Base-by-base conservation (phyloP, 92 coral and sea anemone species). In the Plumapathes pennacea region DNA sequence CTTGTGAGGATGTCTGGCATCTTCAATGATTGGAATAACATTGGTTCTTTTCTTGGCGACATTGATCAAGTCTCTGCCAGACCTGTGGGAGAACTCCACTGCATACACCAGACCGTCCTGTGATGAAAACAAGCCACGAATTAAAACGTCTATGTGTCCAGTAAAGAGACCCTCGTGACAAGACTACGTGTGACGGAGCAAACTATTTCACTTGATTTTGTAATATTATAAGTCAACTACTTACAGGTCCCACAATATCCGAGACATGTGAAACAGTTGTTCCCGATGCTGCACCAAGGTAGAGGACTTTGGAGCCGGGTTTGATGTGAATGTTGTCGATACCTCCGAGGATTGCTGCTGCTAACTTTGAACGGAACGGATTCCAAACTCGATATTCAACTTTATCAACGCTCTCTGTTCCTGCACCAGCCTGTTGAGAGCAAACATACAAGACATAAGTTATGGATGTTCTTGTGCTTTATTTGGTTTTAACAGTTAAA, bases 231-330 rank as follows among this genome's bases (percentile, higher is more conserved):
- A 11, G 0, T 3, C 1, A 54, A 20, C 2, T 1, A 71, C 99
- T 80, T 69, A 94, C 99, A 5, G 96, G 96, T 62, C 99, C 99
- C 27, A 94, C 99, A 64, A 94, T 70, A 33, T 94, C 99, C 0
- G 99, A 94, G 45, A 94, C 99, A 51, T 94, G 99, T 2, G 99
- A 94, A 18, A 94, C 99, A 5, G 99, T 94, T 19, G 99, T 94
- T 53, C 99, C 99, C 18, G 99, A 94, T n/a, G 99, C 99, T 4
- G 99, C 99, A 25, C 99, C 99, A 39, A 94, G 96, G 65, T 94
- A 94, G 5, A 94, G 75, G 34, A 94, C 99, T 78, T 89, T 94
- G 55, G 90, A 84, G 10, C 99, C 99, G 7, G 97, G 99, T 10
- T 60, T 43, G 64, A 94, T 94, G 82, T 94, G 96, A 38, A 94